Conservation (phyloP, 2,113 vertebrate genomes). For the Scomber scombrus region DNA sequence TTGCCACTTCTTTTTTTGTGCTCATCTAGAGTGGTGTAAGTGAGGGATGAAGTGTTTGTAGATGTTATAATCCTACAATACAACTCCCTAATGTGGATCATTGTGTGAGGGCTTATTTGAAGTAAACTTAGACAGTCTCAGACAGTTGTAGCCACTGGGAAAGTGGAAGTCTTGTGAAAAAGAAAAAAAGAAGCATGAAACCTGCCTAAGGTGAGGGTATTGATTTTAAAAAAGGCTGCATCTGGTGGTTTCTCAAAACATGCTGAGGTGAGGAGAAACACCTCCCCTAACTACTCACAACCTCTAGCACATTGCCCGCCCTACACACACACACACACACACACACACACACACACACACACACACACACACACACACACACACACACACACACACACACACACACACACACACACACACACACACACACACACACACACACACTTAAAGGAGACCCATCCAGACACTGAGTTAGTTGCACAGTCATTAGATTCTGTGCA, state of each 20-base stretch:
- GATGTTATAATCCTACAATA: slow-evolving; percentile 5
- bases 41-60: slow-evolving; percentile 9
- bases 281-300: slow-evolving; percentile 26
- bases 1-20: slow-evolving; percentile 1
- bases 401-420: too few relatives aligned
- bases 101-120: slow-evolving; percentile 47
- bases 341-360: not conserved
- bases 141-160: slow-evolving; percentile 36
- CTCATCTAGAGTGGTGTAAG: not conserved
- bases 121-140: slow-evolving; percentile 27
- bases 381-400: not conserved
- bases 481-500: slow-evolving; percentile 37
- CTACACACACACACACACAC: not conserved
- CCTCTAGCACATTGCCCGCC: slow-evolving; percentile 8
- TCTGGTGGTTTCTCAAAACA: slow-evolving; percentile 64
- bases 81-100: slow-evolving; percentile 26
- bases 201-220: slow-evolving; percentile 65
- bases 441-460: slow-evolving; percentile 5
- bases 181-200: slow-evolving; percentile 45
- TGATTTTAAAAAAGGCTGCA: slow-evolving; percentile 74
- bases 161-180: slow-evolving; percentile 31
- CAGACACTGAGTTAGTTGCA: slow-evolving; percentile 25
- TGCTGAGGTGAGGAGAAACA: slow-evolving; percentile 63
- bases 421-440: not conserved
- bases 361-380: slow-evolving; percentile 7